These are phyloP conservation scores for Eira barbara DNA, from an alignment of 2,113 vertebrate species.

Conservation along the genomic window DNA sequence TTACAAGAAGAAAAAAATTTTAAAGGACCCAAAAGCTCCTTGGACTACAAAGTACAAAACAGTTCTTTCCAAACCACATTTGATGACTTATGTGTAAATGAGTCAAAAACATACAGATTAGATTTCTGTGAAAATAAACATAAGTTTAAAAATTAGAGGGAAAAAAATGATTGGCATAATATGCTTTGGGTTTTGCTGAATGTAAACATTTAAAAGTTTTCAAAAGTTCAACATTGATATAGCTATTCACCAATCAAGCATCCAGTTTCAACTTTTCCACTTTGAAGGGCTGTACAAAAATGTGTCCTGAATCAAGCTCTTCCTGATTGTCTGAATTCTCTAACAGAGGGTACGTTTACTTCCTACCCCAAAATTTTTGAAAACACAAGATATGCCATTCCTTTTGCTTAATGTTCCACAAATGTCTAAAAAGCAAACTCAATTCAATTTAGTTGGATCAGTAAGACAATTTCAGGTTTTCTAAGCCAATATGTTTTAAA, in stretches of 20 bases:
- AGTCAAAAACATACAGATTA: not conserved
- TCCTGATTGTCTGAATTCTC: slow-evolving; percentile 9
- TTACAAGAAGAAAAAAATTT: not conserved
- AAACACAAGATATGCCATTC: slow-evolving; percentile 15
- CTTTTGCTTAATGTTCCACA: slow-evolving; percentile 47
- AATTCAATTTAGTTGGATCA: slow-evolving; percentile 53
- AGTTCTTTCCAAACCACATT: not conserved
- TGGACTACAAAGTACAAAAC: slow-evolving; percentile 33
- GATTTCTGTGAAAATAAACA: not conserved
- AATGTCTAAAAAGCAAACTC: slow-evolving; percentile 56
- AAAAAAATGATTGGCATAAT: not conserved
- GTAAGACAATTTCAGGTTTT: slow-evolving; percentile 18
- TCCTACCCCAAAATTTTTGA: not conserved
- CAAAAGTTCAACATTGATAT: not conserved
- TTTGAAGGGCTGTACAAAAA: not conserved
- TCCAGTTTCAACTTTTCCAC: not conserved
- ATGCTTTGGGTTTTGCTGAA: not conserved
- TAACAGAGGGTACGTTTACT: not conserved
- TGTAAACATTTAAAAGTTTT: not conserved
- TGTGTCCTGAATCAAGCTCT: not conserved
- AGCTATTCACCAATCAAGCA: not conserved
- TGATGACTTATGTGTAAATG: not conserved
- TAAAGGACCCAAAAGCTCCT: not conserved
- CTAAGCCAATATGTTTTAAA: slow-evolving; percentile 35
- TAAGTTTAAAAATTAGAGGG: not conserved